Percentiles rank a stretch among this genome's conserved stretches.
phyloP scores from a whole-genome alignment of 37 sponge, comb jelly and placozoan species.

The Diacarnus erythraeanus region DNA sequence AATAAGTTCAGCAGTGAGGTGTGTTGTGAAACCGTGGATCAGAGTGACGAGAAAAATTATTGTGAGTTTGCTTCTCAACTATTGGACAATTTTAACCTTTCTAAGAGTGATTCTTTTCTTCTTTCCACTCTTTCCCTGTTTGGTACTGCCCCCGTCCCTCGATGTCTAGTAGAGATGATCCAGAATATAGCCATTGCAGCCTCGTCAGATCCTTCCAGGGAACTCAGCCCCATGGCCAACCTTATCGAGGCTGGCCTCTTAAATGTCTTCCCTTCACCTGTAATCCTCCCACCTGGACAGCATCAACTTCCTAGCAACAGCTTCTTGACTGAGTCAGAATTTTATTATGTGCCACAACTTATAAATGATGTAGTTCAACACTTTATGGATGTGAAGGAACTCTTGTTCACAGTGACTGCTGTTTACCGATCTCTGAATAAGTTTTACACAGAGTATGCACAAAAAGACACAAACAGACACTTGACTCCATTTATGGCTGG shows the following conservation, averaged over 20 bases:
- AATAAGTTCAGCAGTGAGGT: background rate
- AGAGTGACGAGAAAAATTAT: background rate
- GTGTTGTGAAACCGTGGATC: background rate
- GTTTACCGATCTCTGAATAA: slow-evolving; percentile 4
- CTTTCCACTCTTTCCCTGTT: slow-evolving; percentile 25
- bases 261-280: slow-evolving; percentile 27
- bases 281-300: slow-evolving; percentile 1
- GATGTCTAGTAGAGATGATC: slow-evolving; percentile 2
- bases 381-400: slow-evolving; percentile 17
- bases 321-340: background rate
- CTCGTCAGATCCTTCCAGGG: background rate
- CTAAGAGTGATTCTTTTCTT: slow-evolving; percentile 21
- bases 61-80: slow-evolving; percentile 4
- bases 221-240: slow-evolving; percentile 1
- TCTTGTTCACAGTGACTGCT: slow-evolving; percentile 13
- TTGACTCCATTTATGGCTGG: slow-evolving; percentile 7
- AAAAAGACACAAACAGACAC: background rate
- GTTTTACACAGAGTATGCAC: background rate
- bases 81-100: slow-evolving; percentile 10
- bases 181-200: slow-evolving; percentile 10
- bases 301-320: background rate
- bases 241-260: slow-evolving; percentile 15
- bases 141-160: slow-evolving; percentile 29
- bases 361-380: slow-evolving; percentile 9
- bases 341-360: slow-evolving; percentile 24